These are phyloP conservation scores for Pontoporia blainvillei DNA, from an alignment of 2,113 vertebrate genomes.

Conservation along the genomic window DNA sequence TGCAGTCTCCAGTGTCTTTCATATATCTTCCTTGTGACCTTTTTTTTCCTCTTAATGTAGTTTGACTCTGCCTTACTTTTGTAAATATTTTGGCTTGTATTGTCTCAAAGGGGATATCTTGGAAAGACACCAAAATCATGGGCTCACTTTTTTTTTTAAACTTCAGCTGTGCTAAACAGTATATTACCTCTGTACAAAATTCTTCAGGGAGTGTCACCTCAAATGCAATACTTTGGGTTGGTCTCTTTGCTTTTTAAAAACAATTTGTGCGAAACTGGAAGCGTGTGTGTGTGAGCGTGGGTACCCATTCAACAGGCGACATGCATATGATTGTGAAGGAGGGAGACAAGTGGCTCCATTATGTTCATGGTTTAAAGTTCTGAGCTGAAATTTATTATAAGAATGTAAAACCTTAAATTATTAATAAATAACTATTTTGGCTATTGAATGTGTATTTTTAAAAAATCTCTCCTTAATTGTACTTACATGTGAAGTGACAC, in stretches of 20 bases:
- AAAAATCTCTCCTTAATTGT: neutral
- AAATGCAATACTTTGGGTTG: constrained; percentile 89
- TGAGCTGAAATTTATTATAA: constrained; percentile 89
- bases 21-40: constrained; percentile 68
- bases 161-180: constrained; percentile 83
- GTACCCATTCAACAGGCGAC: constrained; percentile 73
- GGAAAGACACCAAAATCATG: constrained; percentile 77
- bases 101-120: constrained; percentile 76
- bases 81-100: constrained; percentile 80
- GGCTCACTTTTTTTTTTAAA: constrained; percentile 73
- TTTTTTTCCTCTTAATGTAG: constrained; percentile 56
- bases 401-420: constrained; percentile 99
- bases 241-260: constrained; percentile 69
- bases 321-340: constrained; percentile 82
- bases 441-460: constrained; percentile 82
- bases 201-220: constrained; percentile 93
- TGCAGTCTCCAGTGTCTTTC: constrained; percentile 62
- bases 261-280: constrained; percentile 84
- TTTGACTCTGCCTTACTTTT: constrained; percentile 82
- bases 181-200: constrained; percentile 86
- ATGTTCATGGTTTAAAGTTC: constrained; percentile 79
- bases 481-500: neutral
- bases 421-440: constrained; percentile 99
- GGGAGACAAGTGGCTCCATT: constrained; percentile 77
- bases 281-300: constrained; percentile 76